Evolutionary conservation across 2,888 invertebrate genomes (phyloP).

Genomic region (Brassicogethes aeneus): DNA sequence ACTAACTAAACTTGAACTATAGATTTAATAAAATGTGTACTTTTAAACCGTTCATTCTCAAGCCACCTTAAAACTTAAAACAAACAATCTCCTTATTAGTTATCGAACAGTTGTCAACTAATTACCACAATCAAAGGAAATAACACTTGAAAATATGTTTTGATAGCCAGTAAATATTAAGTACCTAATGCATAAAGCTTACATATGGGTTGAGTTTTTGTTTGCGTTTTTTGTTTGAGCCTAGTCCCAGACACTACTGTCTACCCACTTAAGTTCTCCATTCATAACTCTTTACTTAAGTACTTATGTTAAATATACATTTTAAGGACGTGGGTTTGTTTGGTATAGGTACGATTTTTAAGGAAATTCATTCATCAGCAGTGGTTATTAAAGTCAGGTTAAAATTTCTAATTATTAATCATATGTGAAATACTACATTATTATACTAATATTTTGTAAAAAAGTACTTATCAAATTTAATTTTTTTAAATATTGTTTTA

Average conservation of each 20-base stretch:
- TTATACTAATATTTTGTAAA: no score
- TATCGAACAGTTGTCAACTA: slow-evolving; percentile 10
- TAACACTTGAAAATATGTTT: not conserved
- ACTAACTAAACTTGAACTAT: no score
- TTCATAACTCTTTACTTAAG: not conserved
- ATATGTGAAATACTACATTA: no score
- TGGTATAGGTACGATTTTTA: not conserved
- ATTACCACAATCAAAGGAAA: slow-evolving; percentile 5
- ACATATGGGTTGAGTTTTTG: not conserved
- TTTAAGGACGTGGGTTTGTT: not conserved
- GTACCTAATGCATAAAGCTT: no score
- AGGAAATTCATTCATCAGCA: not conserved
- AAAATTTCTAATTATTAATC: no score
- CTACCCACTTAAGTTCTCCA: not conserved
- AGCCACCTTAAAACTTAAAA: no score
- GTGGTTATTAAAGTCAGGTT: no score
- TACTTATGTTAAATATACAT: not conserved
- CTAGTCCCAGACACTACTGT: not conserved
- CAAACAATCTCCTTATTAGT: slow-evolving; percentile 13
- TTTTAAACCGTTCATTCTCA: no score
- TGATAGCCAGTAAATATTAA: not conserved
- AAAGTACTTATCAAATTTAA: no score
- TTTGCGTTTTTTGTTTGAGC: not conserved
- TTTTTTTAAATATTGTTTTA: no score
- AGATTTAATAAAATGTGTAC: no score